These are phyloP conservation scores for Siniperca chuatsi DNA, from an alignment of 2,113 vertebrate species.

Conservation along the genomic window DNA sequence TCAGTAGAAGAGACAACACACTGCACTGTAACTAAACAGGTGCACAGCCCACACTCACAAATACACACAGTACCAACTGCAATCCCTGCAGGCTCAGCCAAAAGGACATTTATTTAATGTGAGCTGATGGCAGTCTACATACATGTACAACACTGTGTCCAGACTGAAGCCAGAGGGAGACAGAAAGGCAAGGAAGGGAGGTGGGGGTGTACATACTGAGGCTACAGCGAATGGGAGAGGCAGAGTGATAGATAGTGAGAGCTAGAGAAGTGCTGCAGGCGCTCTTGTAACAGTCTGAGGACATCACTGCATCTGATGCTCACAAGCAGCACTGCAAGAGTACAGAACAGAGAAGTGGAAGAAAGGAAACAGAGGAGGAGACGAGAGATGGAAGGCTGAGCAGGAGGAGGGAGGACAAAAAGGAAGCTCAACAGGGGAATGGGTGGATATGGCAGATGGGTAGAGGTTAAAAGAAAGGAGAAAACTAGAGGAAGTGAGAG, in stretches of 20 bases:
- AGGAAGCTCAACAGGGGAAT: conserved; percentile 5
- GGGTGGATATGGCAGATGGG: background rate
- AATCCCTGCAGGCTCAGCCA: conserved; percentile 39
- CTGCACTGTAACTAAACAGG: conserved; percentile 13
- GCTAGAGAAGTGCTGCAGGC: conserved; percentile 39
- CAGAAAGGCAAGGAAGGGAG: conserved; percentile 7
- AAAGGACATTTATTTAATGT: conserved; percentile 50
- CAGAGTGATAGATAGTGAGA: conserved; percentile 53
- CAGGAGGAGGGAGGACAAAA: background rate
- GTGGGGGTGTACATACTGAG: conserved; percentile 1
- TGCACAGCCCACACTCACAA: background rate
- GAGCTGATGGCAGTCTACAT: conserved; percentile 49
- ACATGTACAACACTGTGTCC: conserved; percentile 27
- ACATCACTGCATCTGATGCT: conserved; percentile 53
- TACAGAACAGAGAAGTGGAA: conserved; percentile 13
- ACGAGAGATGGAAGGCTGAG: conserved; percentile 9
- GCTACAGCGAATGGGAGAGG: conserved; percentile 7
- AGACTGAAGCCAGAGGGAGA: conserved; percentile 40
- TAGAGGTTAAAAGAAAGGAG: background rate
- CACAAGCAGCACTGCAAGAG: conserved; percentile 25
- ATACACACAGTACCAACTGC: background rate
- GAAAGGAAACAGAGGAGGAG: conserved; percentile 13
- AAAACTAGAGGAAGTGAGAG: background rate
- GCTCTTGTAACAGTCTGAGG: conserved; percentile 52
- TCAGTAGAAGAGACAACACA: conserved; percentile 4